A percentile compares a stretch with the other conserved stretches of the same genome.
phyloP scores from a whole-genome alignment of 2,888 invertebrate genomes.

The Drosophila incognita region DNA sequence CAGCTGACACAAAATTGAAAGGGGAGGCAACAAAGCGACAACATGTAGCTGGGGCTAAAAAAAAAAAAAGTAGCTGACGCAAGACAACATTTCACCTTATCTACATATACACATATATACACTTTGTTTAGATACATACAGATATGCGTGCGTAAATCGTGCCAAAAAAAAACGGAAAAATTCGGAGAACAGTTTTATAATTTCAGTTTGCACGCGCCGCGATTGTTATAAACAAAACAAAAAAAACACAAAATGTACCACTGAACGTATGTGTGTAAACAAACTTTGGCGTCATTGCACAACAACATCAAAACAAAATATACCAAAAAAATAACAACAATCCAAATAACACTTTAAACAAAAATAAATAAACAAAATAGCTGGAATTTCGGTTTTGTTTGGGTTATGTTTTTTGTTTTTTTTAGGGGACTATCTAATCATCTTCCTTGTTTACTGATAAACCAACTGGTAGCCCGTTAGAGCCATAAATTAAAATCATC shows the following conservation, averaged over 20 bases:
- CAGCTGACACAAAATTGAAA: conserved; percentile 64
- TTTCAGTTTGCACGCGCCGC: conserved; percentile 66
- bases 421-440: conserved; percentile 61
- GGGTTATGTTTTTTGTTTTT: background rate
- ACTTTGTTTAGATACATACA: conserved; percentile 5
- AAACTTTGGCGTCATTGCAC: conserved; percentile 71
- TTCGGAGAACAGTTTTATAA: conserved; percentile 32
- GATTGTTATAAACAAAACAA: conserved; percentile 51
- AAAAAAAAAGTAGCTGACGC: conserved; percentile 28
- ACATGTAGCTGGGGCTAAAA: conserved; percentile 35
- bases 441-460: conserved; percentile 58
- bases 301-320: conserved; percentile 50
- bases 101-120: background rate
- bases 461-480: conserved; percentile 37
- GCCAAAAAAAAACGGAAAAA: conserved; percentile 6
- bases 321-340: conserved; percentile 29
- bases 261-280: conserved; percentile 61
- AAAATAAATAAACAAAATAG: conserved; percentile 56
- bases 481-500: conserved; percentile 47
- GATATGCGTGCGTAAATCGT: conserved; percentile 5
- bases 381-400: conserved; percentile 17
- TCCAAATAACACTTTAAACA: conserved; percentile 60
- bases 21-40: conserved; percentile 36
- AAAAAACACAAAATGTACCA: conserved; percentile 31
- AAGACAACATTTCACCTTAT: conserved; percentile 11